Evolutionary conservation across 2,797 vertebrate genomes (phyloP), one percentile per base, ranked within the genome.

Genomic region (Pitangus sulphuratus): DNA sequence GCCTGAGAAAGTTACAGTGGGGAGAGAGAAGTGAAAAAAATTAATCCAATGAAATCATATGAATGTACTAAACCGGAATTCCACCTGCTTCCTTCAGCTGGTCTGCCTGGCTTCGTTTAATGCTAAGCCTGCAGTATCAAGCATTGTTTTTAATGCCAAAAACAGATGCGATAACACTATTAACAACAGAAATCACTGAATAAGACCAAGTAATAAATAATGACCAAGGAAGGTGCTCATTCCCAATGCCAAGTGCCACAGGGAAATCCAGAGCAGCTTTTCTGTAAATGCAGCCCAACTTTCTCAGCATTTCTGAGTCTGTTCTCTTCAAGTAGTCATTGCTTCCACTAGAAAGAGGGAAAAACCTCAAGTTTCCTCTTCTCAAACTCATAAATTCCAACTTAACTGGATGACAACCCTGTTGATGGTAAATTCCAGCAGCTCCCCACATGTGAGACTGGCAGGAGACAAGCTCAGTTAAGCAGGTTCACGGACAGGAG

Each of bases 181-280:
- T 53, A 72, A 28, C 53, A 87, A 42, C 10, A 71, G 18, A 76
- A 75, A 37, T 1, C 57, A 33, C 5, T 44, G 42, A 80, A 9
- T 22, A 57, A 4, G 4, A 40, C 11, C 42, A 70, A 37, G 48
- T 4, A 51, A 17, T 50, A 28, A 50, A 26, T 50, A 50, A 50
- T 1, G 1, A 35, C 9, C 0, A 2, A 42, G 16, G 40, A 2
- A 75, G 31, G 31, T 31, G 14, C 16, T 75, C 31, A 57, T 17
- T 61, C 48, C 10, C 26, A 19, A 17, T 10, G 30, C 31, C 47
- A 69, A 28, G 18, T 9, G 16, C 47, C 44, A 37, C 4, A 30
- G 13, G 31, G 44, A 72, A 80, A 51, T 33, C 22, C 4, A 33
- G 60, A 66, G 44, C 39, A 53, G 11, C 15, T 8, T 40, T 40